These are phyloP conservation scores for Iphiclides podalirius DNA, from an alignment of 2,888 invertebrate genomes.

Conservation along the genomic window DNA sequence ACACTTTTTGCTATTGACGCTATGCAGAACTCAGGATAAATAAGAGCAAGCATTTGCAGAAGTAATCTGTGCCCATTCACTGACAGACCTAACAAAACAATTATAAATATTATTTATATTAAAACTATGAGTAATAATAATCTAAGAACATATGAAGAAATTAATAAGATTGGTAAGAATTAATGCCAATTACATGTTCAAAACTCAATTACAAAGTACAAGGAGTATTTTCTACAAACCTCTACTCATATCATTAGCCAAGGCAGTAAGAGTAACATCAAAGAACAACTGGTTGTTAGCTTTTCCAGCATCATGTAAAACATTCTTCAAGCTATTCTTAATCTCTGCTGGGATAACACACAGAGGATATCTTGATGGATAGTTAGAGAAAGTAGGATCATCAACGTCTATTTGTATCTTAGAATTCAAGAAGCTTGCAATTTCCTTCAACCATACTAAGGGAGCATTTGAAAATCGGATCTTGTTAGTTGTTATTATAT, in stretches of 20 bases:
- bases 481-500: slow-evolving; percentile 77
- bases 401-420: slow-evolving; percentile 82
- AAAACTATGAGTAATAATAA: too few species aligned
- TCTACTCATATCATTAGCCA: slow-evolving; percentile 87
- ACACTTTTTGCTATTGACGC: slow-evolving; percentile 82
- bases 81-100: slow-evolving; percentile 58
- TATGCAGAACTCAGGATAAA: slow-evolving; percentile 82
- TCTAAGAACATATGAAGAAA: too few species aligned
- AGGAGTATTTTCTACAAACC: slow-evolving; percentile 51
- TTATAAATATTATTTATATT: too few species aligned
- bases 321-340: slow-evolving; percentile 61
- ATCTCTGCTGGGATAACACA: slow-evolving; percentile 71
- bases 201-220: too few species aligned
- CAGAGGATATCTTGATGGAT: slow-evolving; percentile 79
- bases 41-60: slow-evolving; percentile 84
- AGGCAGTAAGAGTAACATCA: slow-evolving; percentile 83
- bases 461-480: slow-evolving; percentile 85
- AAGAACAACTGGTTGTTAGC: slow-evolving; percentile 84
- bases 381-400: slow-evolving; percentile 80
- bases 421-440: slow-evolving; percentile 82
- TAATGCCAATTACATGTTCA: too few species aligned
- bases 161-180: too few species aligned
- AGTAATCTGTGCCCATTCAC: slow-evolving; percentile 86
- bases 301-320: slow-evolving; percentile 81
- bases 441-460: slow-evolving; percentile 83